A percentile compares a stretch with the other conserved stretches of the same genome.
phyloP scores from a whole-genome alignment of 2,113 vertebrate genomes.

The Terrapene triunguis region DNA sequence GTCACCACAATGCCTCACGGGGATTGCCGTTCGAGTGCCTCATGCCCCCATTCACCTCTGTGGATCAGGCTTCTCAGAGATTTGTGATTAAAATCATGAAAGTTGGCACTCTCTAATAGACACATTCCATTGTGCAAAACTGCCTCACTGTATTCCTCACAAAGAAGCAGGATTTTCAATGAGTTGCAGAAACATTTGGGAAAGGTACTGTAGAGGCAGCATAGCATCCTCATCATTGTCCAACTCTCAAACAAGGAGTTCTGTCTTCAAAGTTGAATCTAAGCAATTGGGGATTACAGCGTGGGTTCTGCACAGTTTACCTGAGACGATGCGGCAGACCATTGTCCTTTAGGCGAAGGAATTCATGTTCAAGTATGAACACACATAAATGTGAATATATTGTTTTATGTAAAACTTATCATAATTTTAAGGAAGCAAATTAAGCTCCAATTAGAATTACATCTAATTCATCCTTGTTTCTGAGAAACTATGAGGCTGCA shows the following conservation, averaged over 20 bases:
- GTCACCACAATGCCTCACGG: background rate
- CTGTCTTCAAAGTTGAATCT: background rate
- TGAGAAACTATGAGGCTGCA: background rate
- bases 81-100: background rate
- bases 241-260: background rate
- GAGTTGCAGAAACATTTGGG: background rate
- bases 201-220: background rate
- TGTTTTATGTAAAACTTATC: background rate
- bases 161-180: background rate
- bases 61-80: background rate
- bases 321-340: background rate
- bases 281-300: background rate
- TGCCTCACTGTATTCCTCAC: background rate
- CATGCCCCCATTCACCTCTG: background rate
- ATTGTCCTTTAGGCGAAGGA: background rate
- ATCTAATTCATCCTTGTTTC: background rate
- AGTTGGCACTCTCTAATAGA: background rate
- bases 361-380: background rate
- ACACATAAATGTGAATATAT: background rate
- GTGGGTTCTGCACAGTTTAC: background rate
- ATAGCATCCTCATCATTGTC: background rate
- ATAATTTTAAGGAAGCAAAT: background rate
- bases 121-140: background rate
- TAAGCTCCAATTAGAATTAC: background rate
- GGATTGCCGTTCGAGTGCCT: background rate